phyloP scores from a whole-genome alignment of 2,113 vertebrate genomes.

The Bettongia penicillata region DNA sequence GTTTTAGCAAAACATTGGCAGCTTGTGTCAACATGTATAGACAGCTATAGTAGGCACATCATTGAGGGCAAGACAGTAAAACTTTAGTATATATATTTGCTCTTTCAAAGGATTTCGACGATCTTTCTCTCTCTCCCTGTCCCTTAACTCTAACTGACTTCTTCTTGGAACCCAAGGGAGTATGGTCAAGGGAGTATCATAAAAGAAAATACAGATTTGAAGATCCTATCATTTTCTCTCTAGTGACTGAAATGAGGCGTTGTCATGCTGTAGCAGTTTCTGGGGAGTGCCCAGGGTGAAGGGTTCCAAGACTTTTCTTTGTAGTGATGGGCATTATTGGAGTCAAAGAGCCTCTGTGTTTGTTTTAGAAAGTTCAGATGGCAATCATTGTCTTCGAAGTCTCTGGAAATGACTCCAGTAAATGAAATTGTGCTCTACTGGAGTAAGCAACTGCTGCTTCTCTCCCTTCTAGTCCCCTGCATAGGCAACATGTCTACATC shows the following conservation, averaged over 20 bases:
- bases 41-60: background rate
- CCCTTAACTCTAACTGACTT: background rate
- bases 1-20: background rate
- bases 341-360: background rate
- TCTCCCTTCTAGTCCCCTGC: background rate
- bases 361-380: background rate
- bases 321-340: background rate
- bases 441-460: background rate
- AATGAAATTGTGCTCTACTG: background rate
- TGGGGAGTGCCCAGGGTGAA: background rate
- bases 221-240: background rate
- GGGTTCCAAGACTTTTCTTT: background rate
- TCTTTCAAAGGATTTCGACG: background rate
- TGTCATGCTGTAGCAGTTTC: background rate
- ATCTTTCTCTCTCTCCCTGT: background rate
- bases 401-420: background rate
- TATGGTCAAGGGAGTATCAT: background rate
- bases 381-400: background rate
- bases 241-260: background rate
- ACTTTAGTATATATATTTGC: background rate
- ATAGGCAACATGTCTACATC: background rate
- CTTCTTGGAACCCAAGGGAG: background rate
- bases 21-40: background rate
- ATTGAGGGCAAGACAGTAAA: background rate
- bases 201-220: background rate